These are phyloP conservation scores for Anguilla japonica DNA, from an alignment of 2,113 vertebrate genomes.

Conservation along the genomic window DNA sequence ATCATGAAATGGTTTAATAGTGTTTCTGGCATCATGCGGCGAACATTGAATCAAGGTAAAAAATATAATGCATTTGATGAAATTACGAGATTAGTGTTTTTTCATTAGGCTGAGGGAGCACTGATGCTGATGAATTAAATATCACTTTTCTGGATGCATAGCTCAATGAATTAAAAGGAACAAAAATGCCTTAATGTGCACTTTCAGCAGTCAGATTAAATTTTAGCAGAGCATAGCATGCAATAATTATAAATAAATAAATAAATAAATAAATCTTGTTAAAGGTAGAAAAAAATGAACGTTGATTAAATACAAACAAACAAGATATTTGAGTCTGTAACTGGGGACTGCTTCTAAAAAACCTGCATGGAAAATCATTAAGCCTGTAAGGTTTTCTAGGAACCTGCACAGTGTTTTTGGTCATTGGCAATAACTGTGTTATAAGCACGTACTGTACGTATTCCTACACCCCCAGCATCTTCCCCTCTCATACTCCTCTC, in stretches of 20 bases:
- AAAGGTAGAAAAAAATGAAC: constrained; percentile 4
- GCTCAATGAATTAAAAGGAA: constrained; percentile 11
- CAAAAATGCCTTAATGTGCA: constrained; percentile 1
- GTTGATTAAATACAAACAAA: not conserved
- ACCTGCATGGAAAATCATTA: not conserved
- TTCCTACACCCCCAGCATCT: not conserved
- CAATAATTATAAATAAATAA: not conserved
- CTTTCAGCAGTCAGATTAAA: constrained; percentile 33
- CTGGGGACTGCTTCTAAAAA: too few relatives aligned
- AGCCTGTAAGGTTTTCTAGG: not conserved
- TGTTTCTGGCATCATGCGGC: constrained; percentile 32
- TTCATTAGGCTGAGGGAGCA: constrained; percentile 43
- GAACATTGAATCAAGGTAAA: constrained; percentile 42
- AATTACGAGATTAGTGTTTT: constrained; percentile 47
- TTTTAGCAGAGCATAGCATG: constrained; percentile 12
- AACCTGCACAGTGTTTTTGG: not conserved
- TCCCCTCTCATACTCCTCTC: not conserved
- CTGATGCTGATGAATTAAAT: constrained; percentile 45
- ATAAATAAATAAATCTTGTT: not conserved
- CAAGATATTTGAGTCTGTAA: not conserved
- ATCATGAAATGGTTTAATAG: constrained; percentile 41
- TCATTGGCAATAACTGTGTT: not conserved
- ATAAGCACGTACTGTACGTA: not conserved
- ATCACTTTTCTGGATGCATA: constrained; percentile 27
- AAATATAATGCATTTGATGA: constrained; percentile 49